Conservation (phyloP, 2,113 vertebrate species). For the Arvicanthis niloticus region DNA sequence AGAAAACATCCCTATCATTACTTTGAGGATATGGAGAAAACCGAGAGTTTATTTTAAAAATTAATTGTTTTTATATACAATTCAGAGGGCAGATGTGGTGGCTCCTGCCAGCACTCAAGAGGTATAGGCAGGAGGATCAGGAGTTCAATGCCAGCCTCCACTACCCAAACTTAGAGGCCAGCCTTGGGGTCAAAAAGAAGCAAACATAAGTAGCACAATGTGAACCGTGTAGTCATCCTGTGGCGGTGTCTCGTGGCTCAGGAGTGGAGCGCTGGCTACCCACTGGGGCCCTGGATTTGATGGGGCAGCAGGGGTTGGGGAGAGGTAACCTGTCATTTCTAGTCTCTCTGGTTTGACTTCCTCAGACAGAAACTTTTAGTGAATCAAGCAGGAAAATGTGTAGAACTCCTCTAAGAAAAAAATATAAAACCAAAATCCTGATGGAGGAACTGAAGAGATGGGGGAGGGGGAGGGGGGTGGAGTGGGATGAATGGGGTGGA, state of each 20-base stretch:
- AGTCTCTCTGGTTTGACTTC: neutral
- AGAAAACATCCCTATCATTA: neutral
- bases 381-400: neutral
- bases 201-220: neutral
- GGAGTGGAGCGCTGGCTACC: neutral
- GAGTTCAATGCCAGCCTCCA: neutral
- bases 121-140: neutral
- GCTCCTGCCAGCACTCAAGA: neutral
- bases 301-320: too few species aligned
- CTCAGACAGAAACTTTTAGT: neutral
- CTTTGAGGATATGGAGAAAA: neutral
- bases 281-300: neutral
- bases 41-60: neutral
- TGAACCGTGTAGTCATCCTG: neutral
- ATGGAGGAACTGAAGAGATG: neutral
- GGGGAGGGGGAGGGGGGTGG: too few species aligned
- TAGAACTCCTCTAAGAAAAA: neutral
- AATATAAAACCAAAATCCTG: neutral
- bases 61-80: constrained; percentile 36
- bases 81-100: neutral
- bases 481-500: too few species aligned
- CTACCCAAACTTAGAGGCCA: neutral
- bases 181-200: neutral
- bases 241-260: neutral
- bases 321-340: neutral